phyloP scores from a whole-genome alignment of 2,113 vertebrate genomes.

The Arvicanthis niloticus region DNA sequence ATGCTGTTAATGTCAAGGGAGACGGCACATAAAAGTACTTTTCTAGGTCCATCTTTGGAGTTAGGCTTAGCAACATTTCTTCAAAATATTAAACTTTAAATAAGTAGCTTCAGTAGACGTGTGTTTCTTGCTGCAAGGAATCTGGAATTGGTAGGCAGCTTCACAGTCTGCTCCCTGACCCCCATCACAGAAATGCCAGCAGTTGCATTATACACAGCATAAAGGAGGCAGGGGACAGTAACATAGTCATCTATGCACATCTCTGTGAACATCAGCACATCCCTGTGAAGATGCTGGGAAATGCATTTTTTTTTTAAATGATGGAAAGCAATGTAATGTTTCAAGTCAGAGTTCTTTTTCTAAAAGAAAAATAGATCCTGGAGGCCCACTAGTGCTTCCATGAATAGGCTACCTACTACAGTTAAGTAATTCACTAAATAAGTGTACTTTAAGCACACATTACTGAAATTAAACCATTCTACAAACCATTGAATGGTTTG shows the following conservation, averaged over 20 bases:
- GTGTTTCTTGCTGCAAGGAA: neutral
- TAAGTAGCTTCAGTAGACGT: neutral
- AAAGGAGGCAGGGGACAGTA: neutral
- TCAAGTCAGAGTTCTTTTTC: constrained; percentile 14
- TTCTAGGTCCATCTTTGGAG: neutral
- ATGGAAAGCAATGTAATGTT: neutral
- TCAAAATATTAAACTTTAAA: neutral
- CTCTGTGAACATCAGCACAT: neutral
- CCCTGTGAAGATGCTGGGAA: neutral
- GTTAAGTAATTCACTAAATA: constrained; percentile 15
- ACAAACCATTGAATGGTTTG: too few relatives aligned
- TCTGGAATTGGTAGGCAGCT: neutral
- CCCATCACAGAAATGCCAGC: neutral
- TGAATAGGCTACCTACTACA: neutral
- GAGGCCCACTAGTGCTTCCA: neutral
- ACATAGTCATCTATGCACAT: neutral
- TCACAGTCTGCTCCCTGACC: neutral
- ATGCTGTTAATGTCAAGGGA: neutral
- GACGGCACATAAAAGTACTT: neutral
- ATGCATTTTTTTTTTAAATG: neutral
- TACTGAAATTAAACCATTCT: constrained; percentile 3
- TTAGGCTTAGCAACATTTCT: neutral
- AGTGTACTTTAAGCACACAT: neutral
- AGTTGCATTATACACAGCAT: neutral
- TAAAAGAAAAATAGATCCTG: neutral